Conservation (phyloP, 2,888 invertebrate genomes). For the Drosophila mayaguana region DNA sequence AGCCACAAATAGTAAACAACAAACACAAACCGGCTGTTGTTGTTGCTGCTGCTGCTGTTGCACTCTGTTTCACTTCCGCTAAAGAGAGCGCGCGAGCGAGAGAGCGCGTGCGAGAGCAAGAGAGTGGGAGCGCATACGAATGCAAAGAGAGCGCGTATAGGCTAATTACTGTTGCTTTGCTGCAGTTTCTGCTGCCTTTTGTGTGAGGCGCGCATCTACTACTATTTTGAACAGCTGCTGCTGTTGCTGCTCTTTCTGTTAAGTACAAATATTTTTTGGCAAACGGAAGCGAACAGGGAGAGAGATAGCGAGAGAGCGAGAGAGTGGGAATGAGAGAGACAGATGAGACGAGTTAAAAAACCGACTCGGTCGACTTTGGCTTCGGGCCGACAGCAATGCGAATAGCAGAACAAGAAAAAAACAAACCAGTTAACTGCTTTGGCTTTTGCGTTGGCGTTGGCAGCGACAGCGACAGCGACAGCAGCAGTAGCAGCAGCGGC, state of each 20-base stretch:
- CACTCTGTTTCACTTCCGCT: conserved; percentile 69
- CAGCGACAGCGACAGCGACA: background rate
- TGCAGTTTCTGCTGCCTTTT: conserved; percentile 51
- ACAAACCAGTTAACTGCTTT: conserved; percentile 68
- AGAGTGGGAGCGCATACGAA: background rate
- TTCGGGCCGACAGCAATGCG: conserved; percentile 63
- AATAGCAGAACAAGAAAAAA: conserved; percentile 18
- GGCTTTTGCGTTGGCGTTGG: conserved; percentile 21
- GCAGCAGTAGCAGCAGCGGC: background rate
- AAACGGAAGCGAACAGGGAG: conserved; percentile 50
- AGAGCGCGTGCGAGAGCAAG: background rate
- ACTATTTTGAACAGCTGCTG: conserved; percentile 50
- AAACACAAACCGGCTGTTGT: conserved; percentile 71
- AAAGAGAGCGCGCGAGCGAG: conserved; percentile 5
- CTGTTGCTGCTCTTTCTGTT: conserved; percentile 13
- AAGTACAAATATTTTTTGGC: conserved; percentile 33
- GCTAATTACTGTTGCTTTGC: conserved; percentile 27
- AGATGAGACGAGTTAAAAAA: conserved; percentile 34
- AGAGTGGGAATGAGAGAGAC: conserved; percentile 5
- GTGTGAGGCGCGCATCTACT: conserved; percentile 27
- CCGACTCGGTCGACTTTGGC: conserved; percentile 63
- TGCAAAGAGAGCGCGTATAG: conserved; percentile 26
- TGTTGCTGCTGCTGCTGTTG: conserved; percentile 31
- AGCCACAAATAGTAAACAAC: conserved; percentile 60
- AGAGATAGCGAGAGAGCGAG: conserved; percentile 9